Percentiles rank a stretch among this genome's conserved stretches.
Conservation (phyloP, 2,888 invertebrate species). For the Junonia oenone region DNA sequence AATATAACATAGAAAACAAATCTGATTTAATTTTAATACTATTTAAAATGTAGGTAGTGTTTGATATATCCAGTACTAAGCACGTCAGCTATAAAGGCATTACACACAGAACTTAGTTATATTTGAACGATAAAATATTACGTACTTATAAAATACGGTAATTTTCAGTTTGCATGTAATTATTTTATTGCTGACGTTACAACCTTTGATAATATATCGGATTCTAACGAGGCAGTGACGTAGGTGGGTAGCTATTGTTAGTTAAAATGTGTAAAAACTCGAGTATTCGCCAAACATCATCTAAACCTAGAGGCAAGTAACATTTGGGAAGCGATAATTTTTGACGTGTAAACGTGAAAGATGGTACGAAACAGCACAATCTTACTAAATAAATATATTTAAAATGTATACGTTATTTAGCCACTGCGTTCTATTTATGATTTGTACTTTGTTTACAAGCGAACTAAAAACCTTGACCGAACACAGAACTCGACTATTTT, state of each 20-base stretch:
- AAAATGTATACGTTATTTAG: constrained; percentile 41
- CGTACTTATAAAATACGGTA: not conserved
- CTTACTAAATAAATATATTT: constrained; percentile 36
- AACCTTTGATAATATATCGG: constrained; percentile 8
- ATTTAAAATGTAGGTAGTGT: constrained; percentile 2
- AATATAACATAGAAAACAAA: constrained; percentile 8
- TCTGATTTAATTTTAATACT: constrained; percentile 4
- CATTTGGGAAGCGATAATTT: constrained; percentile 13
- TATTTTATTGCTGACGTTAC: constrained; percentile 18
- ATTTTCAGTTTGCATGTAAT: constrained; percentile 3
- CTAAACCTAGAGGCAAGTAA: constrained; percentile 4
- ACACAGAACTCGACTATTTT: constrained; percentile 30
- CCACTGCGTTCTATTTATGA: constrained; percentile 43
- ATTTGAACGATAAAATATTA: not conserved
- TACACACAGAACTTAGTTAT: not conserved
- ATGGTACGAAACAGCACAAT: constrained; percentile 50
- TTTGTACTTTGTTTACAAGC: constrained; percentile 68
- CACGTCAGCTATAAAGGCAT: not conserved
- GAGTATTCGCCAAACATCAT: constrained; percentile 42
- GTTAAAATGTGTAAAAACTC: constrained; percentile 34
- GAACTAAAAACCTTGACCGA: constrained; percentile 35
- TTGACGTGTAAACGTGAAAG: constrained; percentile 36
- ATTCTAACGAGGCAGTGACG: constrained; percentile 41
- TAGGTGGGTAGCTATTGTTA: constrained; percentile 40
- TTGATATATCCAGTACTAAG: constrained; percentile 2